phyloP scores from a whole-genome alignment of 2,113 vertebrate species.

The Vanacampus margaritifer region DNA sequence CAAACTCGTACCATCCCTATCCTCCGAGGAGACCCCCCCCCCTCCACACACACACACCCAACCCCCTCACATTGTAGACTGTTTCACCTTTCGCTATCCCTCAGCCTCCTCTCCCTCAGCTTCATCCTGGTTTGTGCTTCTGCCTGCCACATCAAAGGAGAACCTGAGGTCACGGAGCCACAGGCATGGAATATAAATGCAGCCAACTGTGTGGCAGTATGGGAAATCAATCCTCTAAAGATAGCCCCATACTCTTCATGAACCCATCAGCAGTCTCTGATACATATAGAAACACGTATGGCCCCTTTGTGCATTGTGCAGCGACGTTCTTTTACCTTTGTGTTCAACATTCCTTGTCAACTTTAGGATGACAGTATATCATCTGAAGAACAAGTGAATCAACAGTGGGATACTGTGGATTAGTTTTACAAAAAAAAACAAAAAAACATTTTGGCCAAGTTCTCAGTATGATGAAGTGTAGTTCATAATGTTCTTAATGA shows the following conservation, averaged over 20 bases:
- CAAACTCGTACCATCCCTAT: constrained; percentile 56
- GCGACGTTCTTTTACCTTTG: constrained; percentile 14
- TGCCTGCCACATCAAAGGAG: constrained; percentile 96
- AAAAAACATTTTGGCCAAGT: neutral
- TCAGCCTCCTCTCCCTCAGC: constrained; percentile 70
- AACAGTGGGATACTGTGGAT: neutral
- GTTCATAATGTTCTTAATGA: neutral
- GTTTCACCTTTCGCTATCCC: constrained; percentile 81
- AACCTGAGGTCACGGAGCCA: constrained; percentile 93
- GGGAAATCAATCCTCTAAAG: constrained; percentile 80
- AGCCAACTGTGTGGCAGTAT: constrained; percentile 82
- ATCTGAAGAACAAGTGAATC: neutral
- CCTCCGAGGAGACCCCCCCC: constrained; percentile 31
- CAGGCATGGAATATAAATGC: constrained; percentile 88
- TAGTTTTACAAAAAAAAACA: neutral
- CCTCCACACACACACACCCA: constrained; percentile 9
- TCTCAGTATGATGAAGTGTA: neutral
- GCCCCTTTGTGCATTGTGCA: constrained; percentile 41
- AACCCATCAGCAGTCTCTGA: constrained; percentile 67
- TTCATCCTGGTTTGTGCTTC: constrained; percentile 74
- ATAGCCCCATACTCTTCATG: constrained; percentile 75
- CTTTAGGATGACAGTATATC: neutral
- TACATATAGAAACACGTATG: constrained; percentile 62
- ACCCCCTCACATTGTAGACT: constrained; percentile 65
- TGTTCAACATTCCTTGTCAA: constrained; percentile 5